These are phyloP conservation scores for Ganaspis brasiliensis DNA, from an alignment of 2,888 invertebrate genomes.

Conservation along the genomic window DNA sequence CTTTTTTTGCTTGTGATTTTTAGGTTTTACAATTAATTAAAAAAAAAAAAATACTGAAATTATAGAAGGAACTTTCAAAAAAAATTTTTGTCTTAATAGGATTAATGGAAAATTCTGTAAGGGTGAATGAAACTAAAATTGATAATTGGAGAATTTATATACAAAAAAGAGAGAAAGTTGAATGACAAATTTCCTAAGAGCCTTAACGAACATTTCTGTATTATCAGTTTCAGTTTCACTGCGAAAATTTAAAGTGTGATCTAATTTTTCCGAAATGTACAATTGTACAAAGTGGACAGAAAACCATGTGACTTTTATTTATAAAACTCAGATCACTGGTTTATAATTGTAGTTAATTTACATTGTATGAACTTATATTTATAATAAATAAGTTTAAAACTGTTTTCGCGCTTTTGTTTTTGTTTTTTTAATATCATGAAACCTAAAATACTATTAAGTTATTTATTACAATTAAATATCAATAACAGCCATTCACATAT, in stretches of 20 bases:
- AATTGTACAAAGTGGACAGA: conserved; percentile 33
- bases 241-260: conserved; percentile 32
- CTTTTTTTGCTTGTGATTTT: conserved; percentile 22
- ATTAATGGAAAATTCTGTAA: conserved; percentile 8
- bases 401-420: conserved; percentile 1
- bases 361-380: conserved; percentile 76
- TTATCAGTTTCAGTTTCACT: conserved; percentile 45
- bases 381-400: conserved; percentile 73
- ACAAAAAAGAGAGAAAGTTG: too few species aligned
- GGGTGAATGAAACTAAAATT: conserved; percentile 12
- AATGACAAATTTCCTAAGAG: too few species aligned
- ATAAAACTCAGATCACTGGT: conserved; percentile 21
- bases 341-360: conserved; percentile 70
- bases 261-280: conserved; percentile 23
- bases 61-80: conserved; percentile 13
- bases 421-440: neutral
- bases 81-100: neutral
- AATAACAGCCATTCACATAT: conserved; percentile 7
- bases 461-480: conserved; percentile 28
- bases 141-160: neutral
- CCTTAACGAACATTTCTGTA: neutral
- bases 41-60: conserved; percentile 43
- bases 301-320: conserved; percentile 10
- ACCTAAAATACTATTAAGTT: too few species aligned
- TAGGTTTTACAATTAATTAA: conserved; percentile 31